Percentiles rank a stretch among this genome's conserved stretches.
Evolutionary conservation across 2,113 vertebrate species (phyloP).

Genomic region (Dissostichus mawsoni): DNA sequence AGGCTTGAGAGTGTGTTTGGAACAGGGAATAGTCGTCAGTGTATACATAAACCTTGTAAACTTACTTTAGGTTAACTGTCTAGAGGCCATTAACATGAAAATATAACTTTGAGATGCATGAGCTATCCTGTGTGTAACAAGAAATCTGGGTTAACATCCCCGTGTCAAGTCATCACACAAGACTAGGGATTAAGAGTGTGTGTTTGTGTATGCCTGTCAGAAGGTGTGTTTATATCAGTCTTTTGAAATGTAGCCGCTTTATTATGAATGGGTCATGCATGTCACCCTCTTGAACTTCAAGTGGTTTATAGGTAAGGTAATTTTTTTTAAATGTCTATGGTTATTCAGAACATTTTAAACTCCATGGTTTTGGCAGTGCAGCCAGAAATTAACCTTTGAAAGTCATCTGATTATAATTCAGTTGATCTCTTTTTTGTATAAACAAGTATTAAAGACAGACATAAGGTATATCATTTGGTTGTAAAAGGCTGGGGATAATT

Average conservation of each 20-base stretch:
- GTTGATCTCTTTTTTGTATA: not conserved
- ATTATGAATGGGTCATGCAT: conserved; percentile 1
- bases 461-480: conserved; percentile 35
- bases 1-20: not conserved
- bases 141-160: not conserved
- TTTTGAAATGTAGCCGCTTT: not conserved
- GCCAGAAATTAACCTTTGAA: not conserved
- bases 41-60: conserved; percentile 16
- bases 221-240: not conserved
- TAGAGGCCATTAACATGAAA: not conserved
- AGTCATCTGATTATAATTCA: not conserved
- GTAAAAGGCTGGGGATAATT: conserved; percentile 54
- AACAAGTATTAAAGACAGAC: conserved; percentile 29
- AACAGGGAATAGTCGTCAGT: conserved; percentile 8
- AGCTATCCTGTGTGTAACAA: not conserved
- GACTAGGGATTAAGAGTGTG: not conserved
- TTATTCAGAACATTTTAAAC: not conserved
- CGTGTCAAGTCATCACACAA: not conserved
- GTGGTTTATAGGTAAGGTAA: not conserved
- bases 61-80: conserved; percentile 10
- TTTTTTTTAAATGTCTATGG: not conserved
- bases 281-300: not conserved
- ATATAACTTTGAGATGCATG: not conserved
- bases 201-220: not conserved
- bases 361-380: not conserved